Evolutionary conservation across 2,888 invertebrate genomes (phyloP).

Genomic region (Lagria hirta): DNA sequence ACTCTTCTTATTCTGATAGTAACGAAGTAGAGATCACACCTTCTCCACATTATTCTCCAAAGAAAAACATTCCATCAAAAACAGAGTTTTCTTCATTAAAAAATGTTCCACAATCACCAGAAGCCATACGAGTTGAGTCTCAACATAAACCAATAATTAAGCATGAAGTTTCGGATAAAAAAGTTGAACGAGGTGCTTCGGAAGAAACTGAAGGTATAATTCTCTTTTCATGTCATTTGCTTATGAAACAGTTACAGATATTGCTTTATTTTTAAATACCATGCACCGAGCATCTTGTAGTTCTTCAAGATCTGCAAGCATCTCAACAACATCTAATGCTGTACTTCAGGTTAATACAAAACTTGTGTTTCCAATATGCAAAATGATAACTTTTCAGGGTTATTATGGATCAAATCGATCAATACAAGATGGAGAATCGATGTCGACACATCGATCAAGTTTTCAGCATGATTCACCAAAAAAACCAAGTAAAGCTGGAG

Average conservation of each 20-base stretch:
- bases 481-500: conserved; percentile 76
- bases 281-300: conserved; percentile 47
- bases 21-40: conserved; percentile 30
- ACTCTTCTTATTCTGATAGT: conserved; percentile 59
- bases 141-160: conserved; percentile 21
- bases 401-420: conserved; percentile 56
- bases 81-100: conserved; percentile 29
- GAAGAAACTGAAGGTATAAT: conserved; percentile 42
- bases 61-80: conserved; percentile 24
- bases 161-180: conserved; percentile 19
- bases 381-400: conserved; percentile 44
- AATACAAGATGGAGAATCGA: conserved; percentile 52
- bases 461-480: conserved; percentile 63
- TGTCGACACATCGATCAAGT: conserved; percentile 60
- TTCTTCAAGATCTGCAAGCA: conserved; percentile 50
- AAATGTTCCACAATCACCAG: conserved; percentile 23
- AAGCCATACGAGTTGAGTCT: not conserved
- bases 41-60: conserved; percentile 32
- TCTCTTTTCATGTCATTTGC: too few species aligned
- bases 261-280: conserved; percentile 38
- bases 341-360: conserved; percentile 44
- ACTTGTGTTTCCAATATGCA: conserved; percentile 1
- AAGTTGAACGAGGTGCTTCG: conserved; percentile 36
- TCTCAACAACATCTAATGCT: conserved; percentile 44
- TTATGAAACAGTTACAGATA: conserved; percentile 27